Evolutionary conservation across 1,140 invertebrate genomes (phyloP), one percentile per base, ranked within the genome.

Genomic region (Chrysoperla carnea): DNA sequence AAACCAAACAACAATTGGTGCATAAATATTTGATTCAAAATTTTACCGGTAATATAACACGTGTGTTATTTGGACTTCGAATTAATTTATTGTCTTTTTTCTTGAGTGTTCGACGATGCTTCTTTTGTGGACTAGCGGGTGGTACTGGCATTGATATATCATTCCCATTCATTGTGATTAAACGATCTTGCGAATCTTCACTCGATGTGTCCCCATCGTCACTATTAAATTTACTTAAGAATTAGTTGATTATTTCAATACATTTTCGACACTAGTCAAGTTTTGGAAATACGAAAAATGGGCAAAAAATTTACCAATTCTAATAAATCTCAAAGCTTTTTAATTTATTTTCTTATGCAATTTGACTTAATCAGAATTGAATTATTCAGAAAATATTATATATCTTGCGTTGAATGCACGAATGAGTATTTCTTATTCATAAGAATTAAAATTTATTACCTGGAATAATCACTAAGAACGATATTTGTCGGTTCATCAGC

Each of bases 401-500:
- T n/a, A n/a, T n/a, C n/a, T n/a, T n/a, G n/a, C n/a, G n/a, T n/a
- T n/a, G n/a, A n/a, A n/a, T n/a, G n/a, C n/a, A n/a, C n/a, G n/a
- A n/a, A n/a, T n/a, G n/a, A n/a, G n/a, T n/a, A n/a, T n/a, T n/a
- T n/a, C n/a, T n/a, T n/a, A n/a, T n/a, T n/a, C n/a, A n/a, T 37
- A 40, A 45, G 11, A 37, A 15, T 40, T 23, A 37, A 11, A n/a
- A 39, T 23, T 13, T 29, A 12, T 39, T 64, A 84, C 84, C 83
- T 87, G 0, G 84, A 85, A 55, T 87, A 86, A 63, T 87, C 84
- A 29, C 83, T 85, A 8, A 90, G 59, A 40, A 76, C 72, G 45
- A 90, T 84, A 59, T 87, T 87, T 0, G 79, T 76, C 14, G 85
- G 85, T 56, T 88, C 84, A 52, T 89, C 84, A 8, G 84, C 83